Percentiles rank a stretch among this genome's conserved stretches.
phyloP scores from a whole-genome alignment of 2,113 vertebrate genomes.

The Vulpes ferrilata region DNA sequence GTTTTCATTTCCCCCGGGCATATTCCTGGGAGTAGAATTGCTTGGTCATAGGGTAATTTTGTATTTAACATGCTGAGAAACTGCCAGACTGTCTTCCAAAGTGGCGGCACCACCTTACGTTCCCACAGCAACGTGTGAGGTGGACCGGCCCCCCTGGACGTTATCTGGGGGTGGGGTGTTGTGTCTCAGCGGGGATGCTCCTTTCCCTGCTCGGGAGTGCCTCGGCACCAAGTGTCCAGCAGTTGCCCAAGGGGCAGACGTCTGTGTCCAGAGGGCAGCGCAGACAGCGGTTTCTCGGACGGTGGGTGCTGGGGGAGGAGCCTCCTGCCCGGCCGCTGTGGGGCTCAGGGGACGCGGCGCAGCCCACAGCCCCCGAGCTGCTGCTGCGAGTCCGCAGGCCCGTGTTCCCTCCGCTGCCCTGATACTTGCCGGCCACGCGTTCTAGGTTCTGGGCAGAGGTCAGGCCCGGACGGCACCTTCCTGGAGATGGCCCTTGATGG shows the following conservation, averaged over 20 bases:
- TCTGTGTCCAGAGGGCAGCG: neutral
- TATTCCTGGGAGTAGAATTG: neutral
- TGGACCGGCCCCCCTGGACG: neutral
- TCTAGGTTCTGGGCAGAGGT: neutral
- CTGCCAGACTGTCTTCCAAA: neutral
- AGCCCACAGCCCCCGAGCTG: neutral
- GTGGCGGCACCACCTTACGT: rapidly evolving
- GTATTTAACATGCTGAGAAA: neutral
- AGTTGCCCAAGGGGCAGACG: neutral
- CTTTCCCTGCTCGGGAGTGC: neutral
- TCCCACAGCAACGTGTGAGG: neutral
- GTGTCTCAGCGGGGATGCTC: neutral
- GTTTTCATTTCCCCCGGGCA: neutral
- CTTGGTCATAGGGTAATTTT: neutral
- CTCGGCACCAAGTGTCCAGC: neutral
- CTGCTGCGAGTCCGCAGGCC: neutral
- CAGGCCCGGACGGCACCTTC: neutral
- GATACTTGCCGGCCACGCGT: neutral
- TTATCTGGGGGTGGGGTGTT: neutral
- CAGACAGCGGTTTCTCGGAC: neutral
- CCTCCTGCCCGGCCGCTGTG: neutral
- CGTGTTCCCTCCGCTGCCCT: rapidly evolving
- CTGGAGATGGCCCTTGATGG: neutral
- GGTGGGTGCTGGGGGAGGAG: neutral
- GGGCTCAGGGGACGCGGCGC: rapidly evolving